These are phyloP conservation scores for Furnarius figulus DNA, from an alignment of 2,113 vertebrate genomes.

Conservation along the genomic window DNA sequence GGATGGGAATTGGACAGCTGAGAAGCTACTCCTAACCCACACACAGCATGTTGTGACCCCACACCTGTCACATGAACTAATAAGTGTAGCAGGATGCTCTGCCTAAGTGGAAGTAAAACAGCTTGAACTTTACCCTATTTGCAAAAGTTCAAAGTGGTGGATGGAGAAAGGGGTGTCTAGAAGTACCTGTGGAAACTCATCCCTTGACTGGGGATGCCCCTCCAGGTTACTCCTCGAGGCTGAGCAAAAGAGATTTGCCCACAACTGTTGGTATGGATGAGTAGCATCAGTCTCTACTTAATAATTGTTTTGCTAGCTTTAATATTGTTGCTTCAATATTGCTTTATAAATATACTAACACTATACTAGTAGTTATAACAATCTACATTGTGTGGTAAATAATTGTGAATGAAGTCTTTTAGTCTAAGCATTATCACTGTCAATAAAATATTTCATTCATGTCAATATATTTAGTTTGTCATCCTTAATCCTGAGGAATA, in stretches of 20 bases:
- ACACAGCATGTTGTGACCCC: rapidly evolving
- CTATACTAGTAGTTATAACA: neutral
- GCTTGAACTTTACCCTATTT: neutral
- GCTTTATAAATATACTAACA: neutral
- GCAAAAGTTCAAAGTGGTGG: neutral
- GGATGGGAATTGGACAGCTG: neutral
- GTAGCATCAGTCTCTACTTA: neutral
- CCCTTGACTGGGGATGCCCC: neutral
- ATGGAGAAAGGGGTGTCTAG: neutral
- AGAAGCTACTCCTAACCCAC: neutral
- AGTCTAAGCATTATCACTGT: neutral
- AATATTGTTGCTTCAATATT: neutral
- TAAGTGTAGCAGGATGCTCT: neutral
- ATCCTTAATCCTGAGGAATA: neutral
- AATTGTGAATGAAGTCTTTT: neutral
- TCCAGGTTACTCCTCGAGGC: neutral
- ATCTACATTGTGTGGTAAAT: neutral
- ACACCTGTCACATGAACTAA: rapidly evolving
- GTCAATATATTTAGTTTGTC: neutral
- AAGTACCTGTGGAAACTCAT: neutral
- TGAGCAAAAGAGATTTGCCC: neutral
- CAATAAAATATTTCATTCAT: neutral
- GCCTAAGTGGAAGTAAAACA: neutral
- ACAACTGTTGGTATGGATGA: neutral
- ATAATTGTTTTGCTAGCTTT: neutral